Evolutionary conservation across 2,888 invertebrate genomes (phyloP).

Genomic region (Beris morrisii): DNA sequence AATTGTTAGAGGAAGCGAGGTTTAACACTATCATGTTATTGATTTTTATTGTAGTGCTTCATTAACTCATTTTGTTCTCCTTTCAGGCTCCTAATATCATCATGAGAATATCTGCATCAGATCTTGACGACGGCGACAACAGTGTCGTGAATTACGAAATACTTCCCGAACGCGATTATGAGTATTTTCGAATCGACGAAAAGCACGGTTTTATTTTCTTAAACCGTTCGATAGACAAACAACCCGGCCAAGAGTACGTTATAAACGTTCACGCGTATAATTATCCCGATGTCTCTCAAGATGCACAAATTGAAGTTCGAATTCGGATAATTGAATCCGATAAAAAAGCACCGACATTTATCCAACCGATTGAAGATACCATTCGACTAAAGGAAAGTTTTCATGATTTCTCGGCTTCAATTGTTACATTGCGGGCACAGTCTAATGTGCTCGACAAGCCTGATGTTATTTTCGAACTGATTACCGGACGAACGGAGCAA

Average conservation of each 20-base stretch:
- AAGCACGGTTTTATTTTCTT: conserved; percentile 83
- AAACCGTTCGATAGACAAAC: conserved; percentile 51
- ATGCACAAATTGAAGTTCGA: conserved; percentile 74
- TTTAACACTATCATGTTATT: no score
- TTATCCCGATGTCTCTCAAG: conserved; percentile 56
- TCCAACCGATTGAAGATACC: conserved; percentile 59
- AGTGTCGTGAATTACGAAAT: conserved; percentile 74
- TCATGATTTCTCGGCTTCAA: conserved; percentile 68
- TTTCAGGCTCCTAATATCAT: conserved; percentile 63
- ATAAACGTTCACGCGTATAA: conserved; percentile 55
- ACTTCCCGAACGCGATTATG: conserved; percentile 57
- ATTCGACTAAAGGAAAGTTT: conserved; percentile 74
- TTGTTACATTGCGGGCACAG: conserved; percentile 73
- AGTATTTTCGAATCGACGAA: conserved; percentile 79
- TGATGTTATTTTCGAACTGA: conserved; percentile 76
- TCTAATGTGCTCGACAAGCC: conserved; percentile 77
- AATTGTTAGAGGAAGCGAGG: no score
- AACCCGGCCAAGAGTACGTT: conserved; percentile 52
- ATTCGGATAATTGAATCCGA: conserved; percentile 86
- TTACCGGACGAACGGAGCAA: conserved; percentile 81
- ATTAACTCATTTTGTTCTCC: conserved; percentile 18
- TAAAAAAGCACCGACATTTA: conserved; percentile 79
- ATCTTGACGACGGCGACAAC: conserved; percentile 90
- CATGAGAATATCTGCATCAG: conserved; percentile 89
- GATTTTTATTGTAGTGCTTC: no score